phyloP scores from a whole-genome alignment of 2,888 invertebrate genomes.

The Eupithecia subfuscata region DNA sequence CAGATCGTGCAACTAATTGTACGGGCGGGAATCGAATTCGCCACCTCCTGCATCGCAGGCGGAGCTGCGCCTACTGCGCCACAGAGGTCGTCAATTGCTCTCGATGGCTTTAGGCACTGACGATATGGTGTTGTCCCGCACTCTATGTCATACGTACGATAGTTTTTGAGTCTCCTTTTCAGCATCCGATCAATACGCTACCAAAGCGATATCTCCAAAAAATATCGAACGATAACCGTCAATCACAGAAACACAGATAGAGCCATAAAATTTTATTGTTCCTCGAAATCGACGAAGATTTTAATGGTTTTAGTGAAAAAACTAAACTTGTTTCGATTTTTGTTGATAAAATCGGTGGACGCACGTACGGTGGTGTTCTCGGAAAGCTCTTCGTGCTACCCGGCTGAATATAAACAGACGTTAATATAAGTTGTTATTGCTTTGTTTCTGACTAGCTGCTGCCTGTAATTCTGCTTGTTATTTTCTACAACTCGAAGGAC shows the following conservation, averaged over 20 bases:
- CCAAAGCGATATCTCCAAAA: conserved; percentile 8
- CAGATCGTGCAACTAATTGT: background rate
- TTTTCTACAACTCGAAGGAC: background rate
- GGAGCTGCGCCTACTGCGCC: background rate
- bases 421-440: conserved; percentile 39
- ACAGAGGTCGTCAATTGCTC: background rate
- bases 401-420: conserved; percentile 41
- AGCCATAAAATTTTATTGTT: conserved; percentile 70
- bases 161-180: background rate
- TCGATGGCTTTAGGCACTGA: background rate
- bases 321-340: conserved; percentile 53
- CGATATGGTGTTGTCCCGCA: background rate
- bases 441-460: conserved; percentile 16
- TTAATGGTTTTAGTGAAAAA: conserved; percentile 49
- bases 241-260: conserved; percentile 57
- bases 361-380: conserved; percentile 53
- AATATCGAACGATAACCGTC: conserved; percentile 52
- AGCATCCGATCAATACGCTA: background rate
- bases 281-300: conserved; percentile 52
- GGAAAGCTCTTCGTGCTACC: conserved; percentile 34
- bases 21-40: background rate
- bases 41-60: background rate
- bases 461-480: background rate
- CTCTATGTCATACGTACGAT: too few relatives aligned
- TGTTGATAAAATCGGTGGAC: conserved; percentile 60